phyloP scores from a whole-genome alignment of 2,888 invertebrate species.

The Heliconius cydno region DNA sequence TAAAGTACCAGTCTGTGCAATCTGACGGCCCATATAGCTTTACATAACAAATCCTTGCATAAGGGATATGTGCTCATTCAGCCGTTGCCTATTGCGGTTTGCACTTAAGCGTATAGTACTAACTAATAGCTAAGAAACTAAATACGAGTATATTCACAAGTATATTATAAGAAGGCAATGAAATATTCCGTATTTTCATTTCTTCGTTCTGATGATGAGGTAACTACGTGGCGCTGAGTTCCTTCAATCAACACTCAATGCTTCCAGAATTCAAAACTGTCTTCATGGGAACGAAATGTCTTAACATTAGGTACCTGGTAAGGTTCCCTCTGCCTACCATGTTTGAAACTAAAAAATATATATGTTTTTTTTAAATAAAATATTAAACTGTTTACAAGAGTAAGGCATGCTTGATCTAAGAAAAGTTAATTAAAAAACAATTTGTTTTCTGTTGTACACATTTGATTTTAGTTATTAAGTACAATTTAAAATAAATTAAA shows the following conservation, averaged over 20 bases:
- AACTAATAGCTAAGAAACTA: neutral
- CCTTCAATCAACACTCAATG: too few relatives aligned
- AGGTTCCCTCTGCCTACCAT: too few relatives aligned
- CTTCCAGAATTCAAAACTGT: too few relatives aligned
- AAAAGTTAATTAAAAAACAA: slow-evolving; percentile 20
- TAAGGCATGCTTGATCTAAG: neutral
- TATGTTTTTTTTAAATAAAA: neutral
- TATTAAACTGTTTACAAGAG: neutral
- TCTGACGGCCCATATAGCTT: slow-evolving; percentile 61
- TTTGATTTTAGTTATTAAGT: slow-evolving; percentile 7
- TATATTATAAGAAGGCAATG: too few relatives aligned
- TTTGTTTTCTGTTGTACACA: neutral
- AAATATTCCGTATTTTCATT: too few relatives aligned
- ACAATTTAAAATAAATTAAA: slow-evolving; percentile 19
- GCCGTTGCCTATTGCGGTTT: slow-evolving; percentile 61
- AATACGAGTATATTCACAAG: neutral
- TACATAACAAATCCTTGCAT: slow-evolving; percentile 55
- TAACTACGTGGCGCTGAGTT: too few relatives aligned
- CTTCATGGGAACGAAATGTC: too few relatives aligned
- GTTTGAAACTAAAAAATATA: neutral
- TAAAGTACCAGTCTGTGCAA: slow-evolving; percentile 41
- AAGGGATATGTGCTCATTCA: slow-evolving; percentile 53
- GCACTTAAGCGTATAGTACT: slow-evolving; percentile 13
- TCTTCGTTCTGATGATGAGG: too few relatives aligned
- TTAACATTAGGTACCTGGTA: too few relatives aligned